phyloP scores from a whole-genome alignment of 2,888 invertebrate species.

The Pocota personata region DNA sequence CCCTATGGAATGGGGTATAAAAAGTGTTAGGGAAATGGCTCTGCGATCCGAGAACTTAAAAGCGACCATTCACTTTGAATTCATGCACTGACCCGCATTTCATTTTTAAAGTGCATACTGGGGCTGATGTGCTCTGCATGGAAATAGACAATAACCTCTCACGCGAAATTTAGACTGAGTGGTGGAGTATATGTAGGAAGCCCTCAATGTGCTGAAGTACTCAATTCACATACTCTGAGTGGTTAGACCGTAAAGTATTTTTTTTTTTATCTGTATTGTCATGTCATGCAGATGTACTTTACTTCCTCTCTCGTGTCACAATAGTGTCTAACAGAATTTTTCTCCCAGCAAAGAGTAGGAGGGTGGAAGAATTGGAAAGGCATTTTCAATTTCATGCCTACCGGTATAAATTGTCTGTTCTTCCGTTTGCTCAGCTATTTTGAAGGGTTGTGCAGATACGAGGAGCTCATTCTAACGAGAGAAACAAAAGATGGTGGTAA shows the following conservation, averaged over 20 bases:
- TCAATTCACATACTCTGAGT: background rate
- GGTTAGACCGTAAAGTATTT: background rate
- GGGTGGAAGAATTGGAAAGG: background rate
- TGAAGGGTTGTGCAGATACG: background rate
- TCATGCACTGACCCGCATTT: slow-evolving; percentile 22
- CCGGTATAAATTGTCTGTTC: background rate
- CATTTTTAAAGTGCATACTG: background rate
- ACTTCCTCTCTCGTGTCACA: slow-evolving; percentile 23
- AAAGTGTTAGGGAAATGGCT: background rate
- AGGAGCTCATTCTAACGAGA: background rate
- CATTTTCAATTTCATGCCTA: slow-evolving; percentile 9
- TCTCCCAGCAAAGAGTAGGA: background rate
- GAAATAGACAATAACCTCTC: slow-evolving; percentile 5
- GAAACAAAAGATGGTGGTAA: background rate
- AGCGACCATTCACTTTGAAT: background rate
- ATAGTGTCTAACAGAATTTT: slow-evolving; percentile 20
- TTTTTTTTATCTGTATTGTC: slow-evolving; percentile 29
- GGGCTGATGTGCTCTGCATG: background rate
- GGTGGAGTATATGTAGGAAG: background rate
- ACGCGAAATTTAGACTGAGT: background rate
- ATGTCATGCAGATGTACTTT: slow-evolving; percentile 53
- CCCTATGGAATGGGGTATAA: no score
- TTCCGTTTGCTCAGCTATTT: slow-evolving; percentile 1
- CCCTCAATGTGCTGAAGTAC: slow-evolving; percentile 16
- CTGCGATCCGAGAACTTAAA: background rate